Percentiles rank a stretch among this genome's conserved stretches.
phyloP scores from a whole-genome alignment of 2,888 invertebrate species.

The Catocala sponsa region DNA sequence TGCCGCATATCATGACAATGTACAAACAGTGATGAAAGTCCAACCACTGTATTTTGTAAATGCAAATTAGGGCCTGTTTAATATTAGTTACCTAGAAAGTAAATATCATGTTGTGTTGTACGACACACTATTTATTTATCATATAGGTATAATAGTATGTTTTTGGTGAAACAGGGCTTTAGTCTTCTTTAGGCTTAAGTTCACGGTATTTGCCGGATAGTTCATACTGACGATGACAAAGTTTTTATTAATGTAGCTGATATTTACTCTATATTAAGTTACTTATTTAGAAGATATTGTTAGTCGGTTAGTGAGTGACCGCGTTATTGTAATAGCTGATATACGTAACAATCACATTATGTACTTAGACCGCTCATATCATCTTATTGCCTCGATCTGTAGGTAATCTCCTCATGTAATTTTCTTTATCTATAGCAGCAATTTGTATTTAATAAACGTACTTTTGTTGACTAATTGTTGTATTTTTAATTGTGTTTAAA shows the following conservation, averaged over 20 bases:
- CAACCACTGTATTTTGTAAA: conserved; percentile 17
- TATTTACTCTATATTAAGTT: conserved; percentile 6
- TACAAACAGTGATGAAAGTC: conserved; percentile 29
- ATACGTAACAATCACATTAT: conserved; percentile 10
- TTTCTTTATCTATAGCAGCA: conserved; percentile 41
- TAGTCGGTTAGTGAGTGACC: conserved; percentile 7
- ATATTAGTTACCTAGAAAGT: too few relatives aligned
- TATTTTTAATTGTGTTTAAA: conserved; percentile 17
- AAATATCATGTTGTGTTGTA: too few relatives aligned
- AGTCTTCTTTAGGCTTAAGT: conserved; percentile 24
- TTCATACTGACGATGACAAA: conserved; percentile 5
- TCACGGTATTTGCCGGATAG: conserved; percentile 33
- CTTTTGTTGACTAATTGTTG: conserved; percentile 49
- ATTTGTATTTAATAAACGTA: conserved; percentile 45
- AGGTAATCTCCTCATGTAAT: conserved; percentile 13
- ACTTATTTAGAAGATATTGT: conserved; percentile 3
- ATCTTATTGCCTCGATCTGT: background rate
- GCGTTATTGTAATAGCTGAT: conserved; percentile 7
- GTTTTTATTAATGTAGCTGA: conserved; percentile 1
- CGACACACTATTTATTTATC: too few relatives aligned
- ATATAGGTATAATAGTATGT: too few relatives aligned
- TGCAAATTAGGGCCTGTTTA: too few relatives aligned
- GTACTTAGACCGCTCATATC: conserved; percentile 4
- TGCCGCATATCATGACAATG: conserved; percentile 38
- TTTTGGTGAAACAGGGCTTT: conserved; percentile 1